A percentile compares a stretch with the other conserved stretches of the same genome.
Conservation (phyloP, 2,888 invertebrate species). For the Ligdia adustata region DNA sequence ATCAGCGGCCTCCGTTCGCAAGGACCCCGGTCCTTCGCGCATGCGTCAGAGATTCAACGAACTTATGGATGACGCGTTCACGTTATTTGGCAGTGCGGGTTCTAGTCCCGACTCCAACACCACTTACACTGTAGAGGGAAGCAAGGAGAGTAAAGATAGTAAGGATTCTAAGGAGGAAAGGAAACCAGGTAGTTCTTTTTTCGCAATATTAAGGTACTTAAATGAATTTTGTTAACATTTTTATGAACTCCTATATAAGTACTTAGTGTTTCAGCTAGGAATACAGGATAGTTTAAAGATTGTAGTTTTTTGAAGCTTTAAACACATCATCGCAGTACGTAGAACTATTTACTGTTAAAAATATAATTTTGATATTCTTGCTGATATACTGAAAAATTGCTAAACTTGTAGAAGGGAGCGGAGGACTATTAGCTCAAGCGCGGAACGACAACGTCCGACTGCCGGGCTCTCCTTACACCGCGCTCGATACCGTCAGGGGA, state of each 20-base stretch:
- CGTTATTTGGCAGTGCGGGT: constrained; percentile 87
- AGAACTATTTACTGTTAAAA: too few species aligned
- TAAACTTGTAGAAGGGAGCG: constrained; percentile 26
- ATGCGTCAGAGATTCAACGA: constrained; percentile 90
- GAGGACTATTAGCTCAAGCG: constrained; percentile 60
- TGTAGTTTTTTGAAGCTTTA: too few species aligned
- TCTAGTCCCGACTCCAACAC: constrained; percentile 76
- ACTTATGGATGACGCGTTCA: constrained; percentile 91
- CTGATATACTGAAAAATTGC: too few species aligned
- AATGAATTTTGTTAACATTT: too few species aligned
- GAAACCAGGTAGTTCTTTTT: constrained; percentile 44
- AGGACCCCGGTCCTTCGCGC: constrained; percentile 78
- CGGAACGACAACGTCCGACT: constrained; percentile 74
- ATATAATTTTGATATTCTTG: too few species aligned
- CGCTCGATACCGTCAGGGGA: constrained; percentile 60
- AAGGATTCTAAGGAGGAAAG: constrained; percentile 38
- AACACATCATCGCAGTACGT: too few species aligned
- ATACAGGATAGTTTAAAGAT: too few species aligned
- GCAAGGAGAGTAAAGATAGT: constrained; percentile 33
- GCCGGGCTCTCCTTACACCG: constrained; percentile 64
- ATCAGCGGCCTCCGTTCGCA: constrained; percentile 44
- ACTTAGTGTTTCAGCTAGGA: too few species aligned
- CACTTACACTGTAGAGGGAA: constrained; percentile 55
- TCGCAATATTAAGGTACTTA: too few species aligned
- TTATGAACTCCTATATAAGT: too few species aligned